Evolutionary conservation across 2,888 invertebrate genomes (phyloP), one percentile per base, ranked within the genome.

Genomic region (Noctua pronuba): DNA sequence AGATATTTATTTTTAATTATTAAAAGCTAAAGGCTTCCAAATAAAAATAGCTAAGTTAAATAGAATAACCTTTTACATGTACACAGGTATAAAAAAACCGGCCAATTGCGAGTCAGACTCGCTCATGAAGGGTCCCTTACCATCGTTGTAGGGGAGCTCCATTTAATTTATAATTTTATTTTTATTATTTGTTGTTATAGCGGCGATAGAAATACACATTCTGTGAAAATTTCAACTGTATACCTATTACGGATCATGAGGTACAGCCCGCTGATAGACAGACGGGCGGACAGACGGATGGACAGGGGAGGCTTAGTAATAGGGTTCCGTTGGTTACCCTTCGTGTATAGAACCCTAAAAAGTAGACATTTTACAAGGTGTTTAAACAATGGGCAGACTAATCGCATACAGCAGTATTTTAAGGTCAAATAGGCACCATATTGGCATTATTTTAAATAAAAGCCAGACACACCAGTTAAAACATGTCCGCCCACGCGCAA

Each of bases 401-500:
- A 58, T 8, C 16, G 28, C 28, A 28, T 8, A n/a, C 18, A 65
- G 21, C 41, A 41, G 41, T 65, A 1, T 65, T 65, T 41, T 41
- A 3, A n/a, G 41, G 65, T 41, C 41, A 65, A 65, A 76, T 77
- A 73, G n/a, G 44, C 66, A 76, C 60, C 68, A 73, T 64, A 80
- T 73, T 64, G 28, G n/a, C 66, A 52, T 66, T 13, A 80, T 82
- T 79, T 82, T 79, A 28, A 77, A 84, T 76, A 58, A 74, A 81
- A 79, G 49, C 41, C 73, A 74, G 49, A 64, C 80, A 67, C 21
- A 49, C 49, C 74, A 76, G 70, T 80, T 80, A 80, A 80, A 83
- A 85, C 84, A 77, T 73, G 85, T 83, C 88, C 85, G 72, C 88
- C 90, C 84, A 89, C 90, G 38, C 68, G 8, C 65, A 60, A 73